Evolutionary conservation across 2,797 vertebrate genomes (phyloP).

Genomic region (Cynopterus sphinx): DNA sequence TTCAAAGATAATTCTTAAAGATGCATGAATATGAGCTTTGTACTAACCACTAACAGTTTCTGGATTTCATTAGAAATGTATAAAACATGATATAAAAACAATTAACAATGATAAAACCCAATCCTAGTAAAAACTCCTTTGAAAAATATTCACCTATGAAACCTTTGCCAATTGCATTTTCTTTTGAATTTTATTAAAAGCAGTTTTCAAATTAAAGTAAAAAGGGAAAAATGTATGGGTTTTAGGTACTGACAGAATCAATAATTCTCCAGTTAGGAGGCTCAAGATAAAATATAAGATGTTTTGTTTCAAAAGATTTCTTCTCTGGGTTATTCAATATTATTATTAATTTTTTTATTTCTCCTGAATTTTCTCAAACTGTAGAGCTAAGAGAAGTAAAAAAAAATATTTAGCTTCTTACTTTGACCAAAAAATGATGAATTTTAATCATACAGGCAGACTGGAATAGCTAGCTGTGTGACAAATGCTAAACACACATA

Average conservation of each 20-base stretch:
- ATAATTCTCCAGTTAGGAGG: not conserved
- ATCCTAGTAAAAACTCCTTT: not conserved
- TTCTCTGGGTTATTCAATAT: not conserved
- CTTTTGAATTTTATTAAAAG: conserved; percentile 33
- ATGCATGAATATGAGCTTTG: not conserved
- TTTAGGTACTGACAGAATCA: conserved; percentile 40
- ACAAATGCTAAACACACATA: conserved; percentile 13
- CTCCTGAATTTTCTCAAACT: conserved; percentile 20
- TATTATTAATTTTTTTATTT: conserved; percentile 7
- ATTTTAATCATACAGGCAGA: not conserved
- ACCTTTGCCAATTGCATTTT: conserved; percentile 29
- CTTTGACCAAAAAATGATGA: conserved; percentile 16
- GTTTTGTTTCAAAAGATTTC: conserved; percentile 24
- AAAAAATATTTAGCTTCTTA: not conserved
- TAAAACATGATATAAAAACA: not conserved
- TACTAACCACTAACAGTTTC: not conserved
- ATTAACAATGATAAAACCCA: not conserved
- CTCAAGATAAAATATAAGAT: not conserved
- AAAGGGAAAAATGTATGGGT: not conserved
- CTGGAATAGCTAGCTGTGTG: not conserved
- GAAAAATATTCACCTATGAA: not conserved
- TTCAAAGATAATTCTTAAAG: conserved; percentile 50
- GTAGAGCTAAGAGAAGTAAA: not conserved
- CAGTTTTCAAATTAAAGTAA: conserved; percentile 33
- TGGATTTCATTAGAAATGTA: conserved; percentile 37